Percentiles rank a stretch among this genome's conserved stretches.
phyloP scores from a whole-genome alignment of 2,888 invertebrate species.

The Alviniconcha strummeri region DNA sequence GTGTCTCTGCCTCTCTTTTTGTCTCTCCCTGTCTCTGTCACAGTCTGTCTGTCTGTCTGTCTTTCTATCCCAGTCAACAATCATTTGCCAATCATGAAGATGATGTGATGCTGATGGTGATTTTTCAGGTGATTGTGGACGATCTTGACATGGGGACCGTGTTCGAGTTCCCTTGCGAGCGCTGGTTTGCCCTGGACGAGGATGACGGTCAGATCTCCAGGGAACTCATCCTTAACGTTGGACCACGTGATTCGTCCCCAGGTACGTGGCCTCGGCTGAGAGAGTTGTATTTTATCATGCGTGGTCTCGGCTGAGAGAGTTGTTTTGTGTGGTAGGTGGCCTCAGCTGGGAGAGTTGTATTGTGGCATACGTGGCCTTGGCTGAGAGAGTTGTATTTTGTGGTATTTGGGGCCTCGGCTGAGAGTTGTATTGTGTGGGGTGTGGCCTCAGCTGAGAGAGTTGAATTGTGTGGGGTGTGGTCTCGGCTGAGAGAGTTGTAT shows the following conservation, averaged over 20 bases:
- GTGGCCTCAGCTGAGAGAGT: no score
- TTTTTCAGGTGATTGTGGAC: conserved; percentile 54
- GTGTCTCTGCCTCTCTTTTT: conserved; percentile 26
- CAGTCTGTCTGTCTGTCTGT: background rate
- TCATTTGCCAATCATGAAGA: background rate
- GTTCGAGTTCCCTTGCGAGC: conserved; percentile 71
- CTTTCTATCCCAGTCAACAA: background rate
- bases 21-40: conserved; percentile 1
- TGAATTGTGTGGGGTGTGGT: no score
- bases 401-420: no score
- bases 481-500: no score
- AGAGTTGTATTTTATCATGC: no score
- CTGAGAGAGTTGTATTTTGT: no score
- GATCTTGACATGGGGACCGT: conserved; percentile 69
- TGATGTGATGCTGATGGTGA: conserved; percentile 16
- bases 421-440: no score
- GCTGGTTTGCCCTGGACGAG: conserved; percentile 71
- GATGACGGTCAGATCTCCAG: conserved; percentile 71
- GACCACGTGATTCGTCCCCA: conserved; percentile 59
- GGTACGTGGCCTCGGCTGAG: conserved; percentile 48
- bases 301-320: no score
- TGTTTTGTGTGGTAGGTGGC: no score
- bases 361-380: no score
- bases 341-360: no score
- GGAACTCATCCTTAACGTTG: conserved; percentile 64